phyloP scores from a whole-genome alignment of 2,113 vertebrate genomes.

The Anarhynchus alexandrinus region DNA sequence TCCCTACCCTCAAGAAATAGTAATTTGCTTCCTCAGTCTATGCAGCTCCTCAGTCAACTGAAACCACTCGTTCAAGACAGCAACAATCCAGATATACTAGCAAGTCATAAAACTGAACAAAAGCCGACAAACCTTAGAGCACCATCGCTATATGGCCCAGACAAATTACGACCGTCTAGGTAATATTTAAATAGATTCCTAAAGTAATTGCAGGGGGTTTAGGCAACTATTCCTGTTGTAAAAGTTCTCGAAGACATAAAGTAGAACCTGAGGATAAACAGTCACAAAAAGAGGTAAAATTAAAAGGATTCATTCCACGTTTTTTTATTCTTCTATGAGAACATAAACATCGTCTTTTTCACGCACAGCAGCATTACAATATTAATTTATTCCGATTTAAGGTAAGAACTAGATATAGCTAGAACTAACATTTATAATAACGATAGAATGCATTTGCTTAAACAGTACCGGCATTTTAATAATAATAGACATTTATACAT shows the following conservation, averaged over 20 bases:
- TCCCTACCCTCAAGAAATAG: constrained; percentile 67
- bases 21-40: constrained; percentile 82
- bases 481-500: constrained; percentile 86
- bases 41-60: constrained; percentile 86
- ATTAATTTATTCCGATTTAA: constrained; percentile 82
- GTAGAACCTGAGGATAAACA: constrained; percentile 82
- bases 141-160: constrained; percentile 83
- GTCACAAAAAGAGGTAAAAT: constrained; percentile 78
- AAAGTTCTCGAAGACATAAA: constrained; percentile 80
- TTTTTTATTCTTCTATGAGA: constrained; percentile 84
- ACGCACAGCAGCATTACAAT: constrained; percentile 85
- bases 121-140: constrained; percentile 93
- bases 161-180: constrained; percentile 88
- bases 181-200: constrained; percentile 93
- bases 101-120: constrained; percentile 99
- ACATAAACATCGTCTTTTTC: constrained; percentile 82
- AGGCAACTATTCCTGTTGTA: constrained; percentile 82
- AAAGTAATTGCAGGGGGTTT: constrained; percentile 81
- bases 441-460: constrained; percentile 80
- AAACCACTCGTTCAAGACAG: constrained; percentile 90
- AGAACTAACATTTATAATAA: constrained; percentile 84
- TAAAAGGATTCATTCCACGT: constrained; percentile 77
- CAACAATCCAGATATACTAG: constrained; percentile 94
- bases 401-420: constrained; percentile 79
- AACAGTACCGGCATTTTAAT: constrained; percentile 79